These are phyloP conservation scores for Andrena fulva DNA, from an alignment of 2,888 invertebrate species.

Conservation along the genomic window DNA sequence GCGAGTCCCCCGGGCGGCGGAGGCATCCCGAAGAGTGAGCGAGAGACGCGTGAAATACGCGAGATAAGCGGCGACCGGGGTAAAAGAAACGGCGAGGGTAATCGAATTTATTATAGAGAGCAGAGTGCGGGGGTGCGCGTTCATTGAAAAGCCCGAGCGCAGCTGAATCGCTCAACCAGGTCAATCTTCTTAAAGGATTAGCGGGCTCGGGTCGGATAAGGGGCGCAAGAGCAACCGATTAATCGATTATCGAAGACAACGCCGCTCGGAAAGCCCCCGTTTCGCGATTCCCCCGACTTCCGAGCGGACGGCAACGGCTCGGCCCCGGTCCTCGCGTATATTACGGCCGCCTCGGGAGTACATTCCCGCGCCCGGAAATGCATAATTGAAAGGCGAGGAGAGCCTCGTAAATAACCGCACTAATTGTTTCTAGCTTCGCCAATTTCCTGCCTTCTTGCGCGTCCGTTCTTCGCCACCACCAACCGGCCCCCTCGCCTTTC, in stretches of 20 bases:
- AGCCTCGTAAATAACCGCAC: conserved; percentile 79
- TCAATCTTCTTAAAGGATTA: conserved; percentile 59
- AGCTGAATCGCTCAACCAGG: conserved; percentile 54
- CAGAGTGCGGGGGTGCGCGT: not conserved
- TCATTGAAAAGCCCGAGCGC: conserved; percentile 50
- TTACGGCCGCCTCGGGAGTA: conserved; percentile 64
- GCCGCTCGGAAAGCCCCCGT: conserved; percentile 39
- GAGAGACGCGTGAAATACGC: not conserved
- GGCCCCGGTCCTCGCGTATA: not conserved
- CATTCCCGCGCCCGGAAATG: conserved; percentile 80
- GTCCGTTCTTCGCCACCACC: not conserved
- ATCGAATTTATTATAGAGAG: not conserved
- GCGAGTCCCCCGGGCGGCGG: too few species aligned
- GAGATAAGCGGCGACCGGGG: not conserved
- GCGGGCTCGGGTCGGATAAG: conserved; percentile 48
- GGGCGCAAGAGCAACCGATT: conserved; percentile 61
- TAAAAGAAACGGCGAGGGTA: not conserved
- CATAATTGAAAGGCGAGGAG: conserved; percentile 80
- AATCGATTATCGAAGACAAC: conserved; percentile 62
- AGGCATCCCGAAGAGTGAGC: too few species aligned
- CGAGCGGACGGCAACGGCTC: not conserved
- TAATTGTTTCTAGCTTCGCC: conserved; percentile 81
- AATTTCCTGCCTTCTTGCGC: conserved; percentile 76
- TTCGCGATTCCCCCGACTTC: conserved; percentile 23
- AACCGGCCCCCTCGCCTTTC: not conserved